Base-by-base conservation (phyloP, 2,888 invertebrate genomes). In the Daptonema setosum region DNA sequence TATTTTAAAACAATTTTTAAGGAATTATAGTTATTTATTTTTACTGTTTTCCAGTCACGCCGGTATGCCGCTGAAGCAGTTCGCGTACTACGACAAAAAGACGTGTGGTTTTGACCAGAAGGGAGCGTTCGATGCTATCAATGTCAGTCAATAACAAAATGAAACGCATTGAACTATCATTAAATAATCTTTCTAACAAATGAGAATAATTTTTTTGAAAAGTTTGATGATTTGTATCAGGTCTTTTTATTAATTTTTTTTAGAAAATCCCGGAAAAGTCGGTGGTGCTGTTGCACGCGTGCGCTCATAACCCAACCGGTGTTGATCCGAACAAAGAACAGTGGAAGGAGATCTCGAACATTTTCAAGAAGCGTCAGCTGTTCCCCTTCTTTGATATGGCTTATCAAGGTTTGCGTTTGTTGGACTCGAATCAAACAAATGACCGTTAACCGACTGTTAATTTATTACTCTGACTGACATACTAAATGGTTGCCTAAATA, bases 361-460 rank as follows among this genome's bases (percentile, higher is more conserved):
- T 87, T 3, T 79, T 91, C 59, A 88, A 86, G 68, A 65, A 68
- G 58, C 67, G 71, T 66, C 81, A 87, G 56, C 72, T 93, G 25
- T 83, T 83, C 70, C 85, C 90, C 29, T 95, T 82, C 78, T 88
- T 95, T 72, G 95, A 97, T 74, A 88, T 93, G 90, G 95, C 95
- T 41, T 95, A 95, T 76, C 95, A 95, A 76, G 90, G 88, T n/a
- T n/a, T n/a, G n/a, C n/a, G n/a, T n/a, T n/a, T n/a, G n/a, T n/a
- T n/a, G n/a, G n/a, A n/a, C n/a, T n/a, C n/a, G n/a, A n/a, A n/a
- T n/a, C n/a, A n/a, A n/a, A n/a, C n/a, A n/a, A n/a, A n/a, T n/a
- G n/a, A n/a, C n/a, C n/a, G n/a, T n/a, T n/a, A n/a, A n/a, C n/a
- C n/a, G n/a, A n/a, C n/a, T n/a, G n/a, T n/a, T n/a, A n/a, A n/a